These are phyloP conservation scores for Hybos culiciformis DNA, from an alignment of 2,888 invertebrate genomes.

Conservation along the genomic window DNA sequence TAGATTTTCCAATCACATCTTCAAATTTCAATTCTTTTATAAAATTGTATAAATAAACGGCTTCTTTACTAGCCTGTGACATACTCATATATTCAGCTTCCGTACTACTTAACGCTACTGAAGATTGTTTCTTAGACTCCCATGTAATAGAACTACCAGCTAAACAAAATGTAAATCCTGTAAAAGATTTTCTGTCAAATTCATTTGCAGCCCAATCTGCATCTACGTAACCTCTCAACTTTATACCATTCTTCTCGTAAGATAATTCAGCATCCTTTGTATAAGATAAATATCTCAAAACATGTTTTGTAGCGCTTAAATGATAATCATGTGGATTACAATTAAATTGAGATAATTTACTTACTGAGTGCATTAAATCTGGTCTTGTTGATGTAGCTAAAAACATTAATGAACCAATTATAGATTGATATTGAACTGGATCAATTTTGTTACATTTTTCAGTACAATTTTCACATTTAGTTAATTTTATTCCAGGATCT, in stretches of 20 bases:
- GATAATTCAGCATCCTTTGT: slow-evolving; percentile 3
- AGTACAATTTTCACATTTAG: not conserved
- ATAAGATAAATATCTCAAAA: slow-evolving; percentile 6
- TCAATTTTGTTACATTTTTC: not conserved
- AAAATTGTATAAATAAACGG: slow-evolving; percentile 7
- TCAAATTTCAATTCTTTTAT: slow-evolving; percentile 6
- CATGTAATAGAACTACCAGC: slow-evolving; percentile 6
- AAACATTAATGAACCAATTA: slow-evolving; percentile 9
- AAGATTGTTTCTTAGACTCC: slow-evolving; percentile 10
- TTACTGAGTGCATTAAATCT: slow-evolving; percentile 6
- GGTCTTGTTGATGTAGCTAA: slow-evolving; percentile 7
- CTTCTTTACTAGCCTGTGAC: slow-evolving; percentile 9
- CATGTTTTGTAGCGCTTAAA: slow-evolving; percentile 4
- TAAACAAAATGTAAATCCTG: slow-evolving; percentile 7
- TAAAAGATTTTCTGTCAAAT: slow-evolving; percentile 9
- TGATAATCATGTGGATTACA: slow-evolving; percentile 5
- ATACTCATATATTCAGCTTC: slow-evolving; percentile 11
- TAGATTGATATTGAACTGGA: slow-evolving; percentile 5
- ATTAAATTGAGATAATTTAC: slow-evolving; percentile 6
- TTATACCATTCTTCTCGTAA: slow-evolving; percentile 5
- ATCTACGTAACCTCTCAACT: slow-evolving; percentile 6
- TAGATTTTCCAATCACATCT: not conserved
- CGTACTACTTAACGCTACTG: slow-evolving; percentile 8
- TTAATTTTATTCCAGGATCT: slow-evolving; percentile 3
- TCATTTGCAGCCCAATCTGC: slow-evolving; percentile 8